Evolutionary conservation across 2,113 vertebrate species (phyloP).

Genomic region (Burhinus bistriatus): DNA sequence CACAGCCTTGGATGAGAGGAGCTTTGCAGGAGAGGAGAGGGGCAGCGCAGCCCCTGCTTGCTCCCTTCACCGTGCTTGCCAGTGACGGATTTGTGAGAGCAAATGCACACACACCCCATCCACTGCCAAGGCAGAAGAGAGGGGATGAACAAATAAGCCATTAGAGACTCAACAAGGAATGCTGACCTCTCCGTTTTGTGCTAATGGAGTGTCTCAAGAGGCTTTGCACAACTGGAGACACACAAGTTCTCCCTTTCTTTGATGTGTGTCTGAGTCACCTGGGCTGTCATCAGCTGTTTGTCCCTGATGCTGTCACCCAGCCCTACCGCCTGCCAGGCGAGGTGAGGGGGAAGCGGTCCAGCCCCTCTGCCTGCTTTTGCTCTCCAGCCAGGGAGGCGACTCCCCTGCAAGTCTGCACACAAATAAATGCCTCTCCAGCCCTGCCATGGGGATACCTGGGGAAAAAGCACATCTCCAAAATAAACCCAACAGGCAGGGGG

Average conservation of each 20-base stretch:
- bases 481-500: background rate
- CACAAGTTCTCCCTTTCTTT: background rate
- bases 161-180: background rate
- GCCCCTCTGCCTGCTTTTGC: background rate
- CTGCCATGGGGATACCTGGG: fast-evolving
- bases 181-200: background rate
- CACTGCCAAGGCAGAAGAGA: background rate
- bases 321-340: background rate
- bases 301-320: background rate
- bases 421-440: background rate
- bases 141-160: background rate
- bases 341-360: background rate
- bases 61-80: background rate
- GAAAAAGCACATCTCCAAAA: background rate
- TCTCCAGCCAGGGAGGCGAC: background rate
- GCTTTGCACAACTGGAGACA: background rate
- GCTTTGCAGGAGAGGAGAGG: background rate
- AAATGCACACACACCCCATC: background rate
- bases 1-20: background rate
- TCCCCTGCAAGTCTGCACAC: background rate
- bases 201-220: background rate
- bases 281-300: background rate
- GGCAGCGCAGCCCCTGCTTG: fast-evolving
- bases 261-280: background rate
- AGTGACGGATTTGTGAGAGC: background rate